Evolutionary conservation across 2,797 vertebrate species (phyloP), one percentile per base, ranked within the genome.

Genomic region (Geotrypetes seraphini): DNA sequence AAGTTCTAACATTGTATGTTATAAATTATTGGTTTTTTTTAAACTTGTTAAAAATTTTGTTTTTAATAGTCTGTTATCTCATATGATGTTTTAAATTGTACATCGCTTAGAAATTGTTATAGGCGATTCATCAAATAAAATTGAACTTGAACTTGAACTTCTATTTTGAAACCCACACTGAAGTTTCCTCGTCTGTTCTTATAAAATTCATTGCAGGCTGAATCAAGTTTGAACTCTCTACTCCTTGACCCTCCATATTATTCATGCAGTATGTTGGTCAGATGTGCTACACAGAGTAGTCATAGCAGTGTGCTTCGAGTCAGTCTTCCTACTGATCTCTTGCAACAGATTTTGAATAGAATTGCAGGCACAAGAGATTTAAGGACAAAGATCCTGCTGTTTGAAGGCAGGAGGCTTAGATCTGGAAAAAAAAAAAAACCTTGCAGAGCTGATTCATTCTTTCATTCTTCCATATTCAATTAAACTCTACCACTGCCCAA

Each of bases 191-290:
- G 33, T 47, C 19, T 28, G 22, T 34, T 47, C 16, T 12, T 18
- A 30, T 33, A 22, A 33, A 13, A 39, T 39, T 29, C 19, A 22
- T 34, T 16, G 13, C 31, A n/a, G n/a, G n/a, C n/a, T n/a, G n/a
- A n/a, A n/a, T n/a, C 39, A 22, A 28, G 46, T 46, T 39, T 29
- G 46, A 46, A 31, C 30, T 24, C 33, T 39, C 20, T 39, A 47
- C 38, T 39, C 34, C 43, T 47, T 47, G 43, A 47, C 43, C 43
- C 31, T 29, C 28, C 47, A 39, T 39, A 34, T 47, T 47, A 47
- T 47, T 47, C 43, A 47, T 33, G 43, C 36, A 47, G 43, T 39
- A 47, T 29, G 43, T 47, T 39, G 47, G 43, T 47, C 25, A 19
- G 17, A 35, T 36, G 39, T 47, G 22, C 43, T 19, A 25, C 27